Conservation (phyloP, 2,888 invertebrate genomes). For the Drosophila flavopinicola region DNA sequence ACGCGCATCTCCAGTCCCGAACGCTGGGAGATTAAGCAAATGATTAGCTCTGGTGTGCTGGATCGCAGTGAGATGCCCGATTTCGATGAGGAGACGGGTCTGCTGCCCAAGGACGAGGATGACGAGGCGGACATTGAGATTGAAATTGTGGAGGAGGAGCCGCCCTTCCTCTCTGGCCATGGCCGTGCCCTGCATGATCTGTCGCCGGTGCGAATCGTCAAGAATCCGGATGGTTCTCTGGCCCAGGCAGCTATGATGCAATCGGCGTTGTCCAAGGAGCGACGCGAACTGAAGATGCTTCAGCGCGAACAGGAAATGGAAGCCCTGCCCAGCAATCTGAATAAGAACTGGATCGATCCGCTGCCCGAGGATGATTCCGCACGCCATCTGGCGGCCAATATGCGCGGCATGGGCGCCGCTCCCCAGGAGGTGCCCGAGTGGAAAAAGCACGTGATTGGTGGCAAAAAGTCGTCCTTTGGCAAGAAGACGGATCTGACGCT, state of each 20-base stretch:
- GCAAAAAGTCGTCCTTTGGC: constrained; percentile 98
- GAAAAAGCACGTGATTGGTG: constrained; percentile 99
- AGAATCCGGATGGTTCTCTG: constrained; percentile 99
- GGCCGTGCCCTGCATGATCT: constrained; percentile 95
- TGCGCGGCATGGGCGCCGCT: constrained; percentile 93
- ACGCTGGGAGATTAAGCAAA: constrained; percentile 98
- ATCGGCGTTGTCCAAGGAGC: constrained; percentile 97
- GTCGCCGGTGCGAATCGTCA: constrained; percentile 97
- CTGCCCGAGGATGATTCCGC: constrained; percentile 92
- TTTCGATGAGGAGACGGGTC: constrained; percentile 97
- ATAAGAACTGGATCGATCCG: constrained; percentile 98
- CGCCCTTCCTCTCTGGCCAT: constrained; percentile 97
- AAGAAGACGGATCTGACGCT: constrained; percentile 97
- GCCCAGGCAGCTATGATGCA: constrained; percentile 99
- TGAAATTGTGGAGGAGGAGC: constrained; percentile 99
- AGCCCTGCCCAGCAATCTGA: constrained; percentile 91
- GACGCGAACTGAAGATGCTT: constrained; percentile 98
- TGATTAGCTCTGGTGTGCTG: constrained; percentile 96
- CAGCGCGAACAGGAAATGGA: constrained; percentile 97
- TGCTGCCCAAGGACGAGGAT: constrained; percentile 95
- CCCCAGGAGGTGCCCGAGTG: constrained; percentile 98
- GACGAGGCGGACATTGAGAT: constrained; percentile 99
- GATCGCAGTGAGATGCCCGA: constrained; percentile 97
- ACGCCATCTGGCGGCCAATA: constrained; percentile 89
- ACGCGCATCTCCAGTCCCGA: constrained; percentile 98